These are phyloP conservation scores for Sarotherodon lohbergeri DNA, from an alignment of 2,113 vertebrate species.

Conservation along the genomic window DNA sequence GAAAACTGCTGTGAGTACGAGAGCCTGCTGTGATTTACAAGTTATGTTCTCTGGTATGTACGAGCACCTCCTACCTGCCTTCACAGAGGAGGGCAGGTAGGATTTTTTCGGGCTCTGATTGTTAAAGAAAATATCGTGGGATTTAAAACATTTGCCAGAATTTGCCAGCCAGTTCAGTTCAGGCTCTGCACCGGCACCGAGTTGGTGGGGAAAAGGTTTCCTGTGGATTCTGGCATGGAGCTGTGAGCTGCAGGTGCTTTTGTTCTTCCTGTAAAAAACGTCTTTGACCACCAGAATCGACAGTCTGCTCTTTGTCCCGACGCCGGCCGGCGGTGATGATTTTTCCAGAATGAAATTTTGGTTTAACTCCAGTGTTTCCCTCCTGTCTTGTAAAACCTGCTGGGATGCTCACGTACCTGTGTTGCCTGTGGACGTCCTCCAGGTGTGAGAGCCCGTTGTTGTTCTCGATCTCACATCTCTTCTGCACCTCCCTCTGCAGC, in stretches of 20 bases:
- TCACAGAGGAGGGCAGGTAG: fast-evolving
- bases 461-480: constrained; percentile 16
- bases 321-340: fast-evolving
- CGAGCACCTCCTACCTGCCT: not conserved
- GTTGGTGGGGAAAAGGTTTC: not conserved
- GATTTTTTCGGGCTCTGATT: fast-evolving
- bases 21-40: not conserved
- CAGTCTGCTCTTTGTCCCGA: not conserved
- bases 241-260: not conserved
- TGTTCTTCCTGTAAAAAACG: not conserved
- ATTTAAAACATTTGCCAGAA: not conserved
- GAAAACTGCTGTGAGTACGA: fast-evolving
- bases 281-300: not conserved
- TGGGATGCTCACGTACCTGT: constrained; percentile 43
- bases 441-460: constrained; percentile 29
- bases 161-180: not conserved
- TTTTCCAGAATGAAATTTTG: not conserved
- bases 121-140: not conserved
- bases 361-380: not conserved
- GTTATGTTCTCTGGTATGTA: fast-evolving
- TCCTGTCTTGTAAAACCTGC: not conserved
- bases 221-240: not conserved
- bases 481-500: constrained; percentile 65
- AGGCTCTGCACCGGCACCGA: not conserved
- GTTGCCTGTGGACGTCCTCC: constrained; percentile 49